These are phyloP conservation scores for Donacobius atricapilla DNA, from an alignment of 2,113 vertebrate genomes.

Conservation along the genomic window DNA sequence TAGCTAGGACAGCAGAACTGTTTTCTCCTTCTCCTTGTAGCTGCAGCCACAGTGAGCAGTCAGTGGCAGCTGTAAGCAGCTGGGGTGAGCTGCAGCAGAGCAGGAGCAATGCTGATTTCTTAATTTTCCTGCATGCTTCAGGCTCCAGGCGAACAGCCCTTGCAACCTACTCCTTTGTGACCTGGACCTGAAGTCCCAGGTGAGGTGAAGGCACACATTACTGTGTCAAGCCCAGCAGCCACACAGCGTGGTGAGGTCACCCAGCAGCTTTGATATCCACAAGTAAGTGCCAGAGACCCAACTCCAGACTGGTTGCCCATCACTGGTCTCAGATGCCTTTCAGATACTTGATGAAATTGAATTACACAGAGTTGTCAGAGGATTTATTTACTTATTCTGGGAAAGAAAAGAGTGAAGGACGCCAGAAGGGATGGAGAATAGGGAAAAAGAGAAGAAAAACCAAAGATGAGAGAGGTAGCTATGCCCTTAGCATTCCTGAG, in stretches of 20 bases:
- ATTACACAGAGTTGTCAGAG: background rate
- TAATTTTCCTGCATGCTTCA: background rate
- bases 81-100: background rate
- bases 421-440: background rate
- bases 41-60: background rate
- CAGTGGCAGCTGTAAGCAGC: slow-evolving; percentile 37
- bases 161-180: background rate
- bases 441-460: slow-evolving; percentile 28
- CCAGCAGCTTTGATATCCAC: background rate
- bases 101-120: background rate
- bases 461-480: slow-evolving; percentile 68
- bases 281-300: background rate
- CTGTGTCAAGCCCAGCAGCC: background rate
- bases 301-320: background rate
- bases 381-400: slow-evolving; percentile 32
- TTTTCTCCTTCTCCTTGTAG: background rate
- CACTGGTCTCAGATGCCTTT: background rate
- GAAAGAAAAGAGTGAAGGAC: background rate
- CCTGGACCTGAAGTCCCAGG: background rate
- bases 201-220: background rate
- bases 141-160: background rate
- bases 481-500: slow-evolving; percentile 73
- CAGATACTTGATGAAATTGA: background rate
- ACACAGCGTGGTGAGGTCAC: background rate
- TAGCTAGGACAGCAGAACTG: background rate